phyloP scores from a whole-genome alignment of 2,888 invertebrate genomes.

The Ectropis crepuscularia region DNA sequence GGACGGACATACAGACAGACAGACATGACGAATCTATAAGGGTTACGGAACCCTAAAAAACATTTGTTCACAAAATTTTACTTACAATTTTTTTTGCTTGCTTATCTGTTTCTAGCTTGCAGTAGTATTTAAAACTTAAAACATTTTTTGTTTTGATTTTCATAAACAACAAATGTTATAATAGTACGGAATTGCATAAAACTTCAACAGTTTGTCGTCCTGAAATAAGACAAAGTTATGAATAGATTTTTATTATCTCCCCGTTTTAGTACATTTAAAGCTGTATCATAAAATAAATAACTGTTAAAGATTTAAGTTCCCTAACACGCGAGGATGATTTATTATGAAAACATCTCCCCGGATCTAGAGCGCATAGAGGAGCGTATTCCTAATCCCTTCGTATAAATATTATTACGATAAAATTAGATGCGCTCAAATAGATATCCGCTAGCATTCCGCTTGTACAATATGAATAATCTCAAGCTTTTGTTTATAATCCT shows the following conservation, averaged over 20 bases:
- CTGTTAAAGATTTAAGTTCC: conserved; percentile 14
- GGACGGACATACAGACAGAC: no score
- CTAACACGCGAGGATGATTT: conserved; percentile 26
- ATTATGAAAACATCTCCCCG: conserved; percentile 50
- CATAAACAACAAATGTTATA: neutral
- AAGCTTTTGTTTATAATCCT: no score
- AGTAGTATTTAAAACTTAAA: no score
- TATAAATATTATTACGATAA: conserved; percentile 63
- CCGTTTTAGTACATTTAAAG: conserved; percentile 14
- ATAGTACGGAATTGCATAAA: neutral
- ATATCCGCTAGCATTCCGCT: conserved; percentile 8
- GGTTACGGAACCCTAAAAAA: no score
- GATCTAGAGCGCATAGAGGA: conserved; percentile 55
- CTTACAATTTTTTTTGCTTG: no score
- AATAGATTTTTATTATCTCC: conserved; percentile 15
- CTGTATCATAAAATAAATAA: conserved; percentile 19
- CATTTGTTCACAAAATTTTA: no score
- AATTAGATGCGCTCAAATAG: conserved; percentile 11
- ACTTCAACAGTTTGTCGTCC: neutral
- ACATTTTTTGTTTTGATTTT: no score
- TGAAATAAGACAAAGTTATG: conserved; percentile 13
- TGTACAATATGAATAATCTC: no score
- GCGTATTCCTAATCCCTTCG: conserved; percentile 61
- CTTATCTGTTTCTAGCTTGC: no score
- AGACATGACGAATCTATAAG: no score